Conservation (phyloP, 2,113 vertebrate genomes). For the Thalassoma bifasciatum region DNA sequence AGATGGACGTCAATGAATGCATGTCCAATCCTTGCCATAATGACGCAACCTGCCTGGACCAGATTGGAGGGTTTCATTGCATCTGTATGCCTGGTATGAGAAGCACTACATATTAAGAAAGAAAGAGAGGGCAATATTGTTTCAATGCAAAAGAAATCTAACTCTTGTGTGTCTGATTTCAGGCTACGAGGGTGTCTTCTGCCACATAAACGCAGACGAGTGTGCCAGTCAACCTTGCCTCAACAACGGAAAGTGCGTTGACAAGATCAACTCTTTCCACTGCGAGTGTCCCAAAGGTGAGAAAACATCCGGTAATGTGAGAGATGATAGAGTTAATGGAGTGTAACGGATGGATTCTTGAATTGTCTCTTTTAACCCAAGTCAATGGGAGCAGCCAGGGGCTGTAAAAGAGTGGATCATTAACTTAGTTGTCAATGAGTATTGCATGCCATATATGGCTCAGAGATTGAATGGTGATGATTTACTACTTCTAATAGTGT, state of each 20-base stretch:
- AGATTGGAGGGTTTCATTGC: constrained; percentile 96
- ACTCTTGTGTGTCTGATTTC: constrained; percentile 2
- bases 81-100: constrained; percentile 95
- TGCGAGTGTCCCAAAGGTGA: constrained; percentile 94
- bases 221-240: constrained; percentile 94
- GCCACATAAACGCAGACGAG: constrained; percentile 93
- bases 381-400: constrained; percentile 16
- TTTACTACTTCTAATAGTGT: constrained; percentile 42
- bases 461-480: constrained; percentile 52
- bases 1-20: constrained; percentile 96
- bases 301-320: constrained; percentile 18
- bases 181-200: constrained; percentile 96
- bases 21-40: constrained; percentile 97
- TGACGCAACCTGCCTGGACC: constrained; percentile 95
- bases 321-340: not conserved
- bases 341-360: not conserved
- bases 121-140: not conserved
- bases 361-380: not conserved
- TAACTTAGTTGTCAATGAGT: constrained; percentile 55
- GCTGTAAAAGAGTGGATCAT: constrained; percentile 48
- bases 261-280: constrained; percentile 95
- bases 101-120: not conserved
- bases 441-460: not conserved
- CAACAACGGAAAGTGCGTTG: constrained; percentile 92
- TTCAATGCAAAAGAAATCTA: not conserved